Evolutionary conservation across 2,797 vertebrate genomes (phyloP), one percentile per base, ranked within the genome.

Genomic region (Siniperca obscura): DNA sequence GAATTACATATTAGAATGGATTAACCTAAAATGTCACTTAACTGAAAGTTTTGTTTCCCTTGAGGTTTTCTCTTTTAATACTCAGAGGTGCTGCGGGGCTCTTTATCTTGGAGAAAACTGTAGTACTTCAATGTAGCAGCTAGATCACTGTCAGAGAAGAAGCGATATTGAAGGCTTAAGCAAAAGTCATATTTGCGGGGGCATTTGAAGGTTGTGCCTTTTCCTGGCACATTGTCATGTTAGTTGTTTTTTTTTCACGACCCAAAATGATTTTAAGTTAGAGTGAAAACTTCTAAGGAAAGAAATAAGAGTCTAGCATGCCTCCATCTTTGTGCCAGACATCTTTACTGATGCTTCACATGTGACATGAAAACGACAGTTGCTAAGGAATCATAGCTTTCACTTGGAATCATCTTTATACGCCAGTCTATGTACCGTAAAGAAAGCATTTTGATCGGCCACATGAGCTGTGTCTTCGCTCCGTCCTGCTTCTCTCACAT

Each of bases 31-130:
- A 75, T 73, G 77, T 83, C 73, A 64, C 81, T 74, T 69, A 70
- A 83, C 56, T 76, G 61, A 81, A 89, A 85, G 86, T 85, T 89
- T 80, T 17, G 38, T 65, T 69, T 88, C 85, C 86, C 87, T 76
- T 48, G 88, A 84, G 86, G 72, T 81, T 86, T 71, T 70, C 12
- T 66, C 48, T 69, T 81, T 80, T 76, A 42, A 46, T 65, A 70
- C 75, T 56, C 17, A 0, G 64, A 73, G 75, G 56, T 61, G 69
- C 83, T 81, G 70, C 17, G 3, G 61, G 81, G 81, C 65, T 84
- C 70, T 90, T 86, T 85, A 84, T 90, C 82, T 79, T 2, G 10
- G 66, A 80, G 78, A 38, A 75, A 70, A 75, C 55, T 38, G 36
- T 12, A 46, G 34, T 8, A 72, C 27, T 87, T 89, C 53, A 85